Evolutionary conservation across 2,888 invertebrate genomes (phyloP).

Genomic region (Bedellia somnulentella): DNA sequence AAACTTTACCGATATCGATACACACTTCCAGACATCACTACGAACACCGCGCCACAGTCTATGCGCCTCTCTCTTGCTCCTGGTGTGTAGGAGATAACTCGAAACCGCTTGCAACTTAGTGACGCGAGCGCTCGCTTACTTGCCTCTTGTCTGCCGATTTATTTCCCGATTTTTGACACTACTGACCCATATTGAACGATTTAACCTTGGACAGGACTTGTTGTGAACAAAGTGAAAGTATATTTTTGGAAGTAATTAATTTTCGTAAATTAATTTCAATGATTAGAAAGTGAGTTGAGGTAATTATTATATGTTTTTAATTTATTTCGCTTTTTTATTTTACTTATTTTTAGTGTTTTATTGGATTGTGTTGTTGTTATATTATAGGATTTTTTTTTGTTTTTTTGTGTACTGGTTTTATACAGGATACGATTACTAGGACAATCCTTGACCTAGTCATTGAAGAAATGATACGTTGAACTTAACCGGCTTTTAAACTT

Average conservation of each 20-base stretch:
- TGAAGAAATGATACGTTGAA: no score
- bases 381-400: no score
- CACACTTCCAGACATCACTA: conserved; percentile 5
- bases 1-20: conserved; percentile 1
- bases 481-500: no score
- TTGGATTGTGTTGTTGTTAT: no score
- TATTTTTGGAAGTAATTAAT: background rate
- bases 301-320: conserved; percentile 1
- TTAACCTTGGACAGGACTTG: conserved; percentile 3
- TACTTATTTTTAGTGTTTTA: no score
- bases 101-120: conserved; percentile 29
- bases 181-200: conserved; percentile 5
- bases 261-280: no score
- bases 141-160: conserved; percentile 23
- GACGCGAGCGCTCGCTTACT: conserved; percentile 18
- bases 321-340: no score
- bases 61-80: conserved; percentile 18
- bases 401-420: no score
- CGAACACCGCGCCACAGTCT: conserved; percentile 25
- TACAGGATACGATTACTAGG: no score
- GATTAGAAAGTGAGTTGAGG: conserved; percentile 1
- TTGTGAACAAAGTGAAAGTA: conserved; percentile 2
- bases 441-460: no score
- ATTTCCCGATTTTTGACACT: no score
- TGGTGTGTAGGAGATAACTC: conserved; percentile 25